These are phyloP conservation scores for Halichoeres trimaculatus DNA, from an alignment of 2,113 vertebrate genomes.

Conservation along the genomic window DNA sequence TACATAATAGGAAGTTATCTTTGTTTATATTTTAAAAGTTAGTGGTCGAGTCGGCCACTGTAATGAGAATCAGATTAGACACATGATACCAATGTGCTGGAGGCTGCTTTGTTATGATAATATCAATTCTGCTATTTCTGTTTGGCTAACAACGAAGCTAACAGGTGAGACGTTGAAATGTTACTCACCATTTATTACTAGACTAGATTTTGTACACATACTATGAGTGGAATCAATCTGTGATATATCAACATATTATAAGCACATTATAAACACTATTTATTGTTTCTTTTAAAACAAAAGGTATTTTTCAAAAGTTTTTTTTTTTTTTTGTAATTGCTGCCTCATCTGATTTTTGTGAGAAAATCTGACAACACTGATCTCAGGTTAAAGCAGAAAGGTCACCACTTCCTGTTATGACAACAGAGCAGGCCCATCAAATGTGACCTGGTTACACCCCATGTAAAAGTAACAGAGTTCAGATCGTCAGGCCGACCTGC, in stretches of 20 bases:
- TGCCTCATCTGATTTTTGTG: background rate
- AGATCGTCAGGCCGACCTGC: background rate
- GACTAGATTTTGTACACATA: no score
- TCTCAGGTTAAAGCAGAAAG: background rate
- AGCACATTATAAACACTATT: no score
- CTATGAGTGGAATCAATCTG: no score
- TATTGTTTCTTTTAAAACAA: no score
- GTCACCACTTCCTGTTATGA: constrained; percentile 39
- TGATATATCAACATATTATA: no score
- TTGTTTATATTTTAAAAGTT: constrained; percentile 1
- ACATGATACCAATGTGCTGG: background rate
- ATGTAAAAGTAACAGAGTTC: background rate
- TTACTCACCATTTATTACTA: background rate
- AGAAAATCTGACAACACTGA: background rate
- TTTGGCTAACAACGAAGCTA: background rate
- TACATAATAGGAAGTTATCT: constrained; percentile 22
- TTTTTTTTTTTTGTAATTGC: no score
- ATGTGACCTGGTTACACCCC: background rate
- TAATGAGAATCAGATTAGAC: constrained; percentile 2
- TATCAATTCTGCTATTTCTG: background rate
- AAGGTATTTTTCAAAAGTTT: no score
- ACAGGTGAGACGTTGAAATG: background rate
- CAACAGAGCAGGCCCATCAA: background rate
- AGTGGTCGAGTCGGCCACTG: background rate
- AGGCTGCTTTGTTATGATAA: constrained; percentile 4